Evolutionary conservation across 2,797 vertebrate species (phyloP).

Genomic region (Pangasius larnaudii): DNA sequence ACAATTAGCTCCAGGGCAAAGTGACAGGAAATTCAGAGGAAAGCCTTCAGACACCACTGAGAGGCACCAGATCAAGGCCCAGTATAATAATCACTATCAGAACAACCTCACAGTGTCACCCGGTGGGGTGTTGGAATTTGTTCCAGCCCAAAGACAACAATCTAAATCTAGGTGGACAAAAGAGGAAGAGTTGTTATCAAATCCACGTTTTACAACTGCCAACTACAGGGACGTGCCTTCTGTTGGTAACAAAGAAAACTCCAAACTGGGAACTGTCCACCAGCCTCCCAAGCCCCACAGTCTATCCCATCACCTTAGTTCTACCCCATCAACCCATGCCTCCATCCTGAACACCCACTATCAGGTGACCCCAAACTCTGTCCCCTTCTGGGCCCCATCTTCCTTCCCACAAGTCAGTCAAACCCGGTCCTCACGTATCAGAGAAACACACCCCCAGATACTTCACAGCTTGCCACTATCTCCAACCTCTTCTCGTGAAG

Average conservation of each 20-base stretch:
- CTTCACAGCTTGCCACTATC: constrained; percentile 74
- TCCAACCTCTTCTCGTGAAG: constrained; percentile 73
- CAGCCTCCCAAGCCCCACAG: constrained; percentile 73
- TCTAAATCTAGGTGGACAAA: constrained; percentile 67
- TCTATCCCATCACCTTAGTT: constrained; percentile 72
- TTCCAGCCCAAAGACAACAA: constrained; percentile 74
- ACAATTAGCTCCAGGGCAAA: constrained; percentile 73
- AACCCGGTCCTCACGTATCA: constrained; percentile 61
- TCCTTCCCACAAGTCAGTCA: constrained; percentile 68
- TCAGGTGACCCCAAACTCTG: constrained; percentile 66
- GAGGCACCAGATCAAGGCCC: constrained; percentile 62
- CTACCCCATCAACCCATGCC: constrained; percentile 75
- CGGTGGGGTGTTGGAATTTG: constrained; percentile 74
- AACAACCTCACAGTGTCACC: constrained; percentile 70
- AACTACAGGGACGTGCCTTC: constrained; percentile 68
- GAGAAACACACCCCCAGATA: constrained; percentile 49
- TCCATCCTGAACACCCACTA: constrained; percentile 74
- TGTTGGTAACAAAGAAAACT: constrained; percentile 74
- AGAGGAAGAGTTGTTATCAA: constrained; percentile 63
- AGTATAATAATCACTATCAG: constrained; percentile 59
- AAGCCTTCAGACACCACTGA: constrained; percentile 56
- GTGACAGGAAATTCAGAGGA: constrained; percentile 68
- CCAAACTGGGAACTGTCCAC: constrained; percentile 77
- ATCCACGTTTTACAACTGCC: constrained; percentile 42
- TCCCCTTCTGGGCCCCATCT: constrained; percentile 65